phyloP scores from a whole-genome alignment of 2,888 invertebrate genomes.

The Lepidonotus clava region DNA sequence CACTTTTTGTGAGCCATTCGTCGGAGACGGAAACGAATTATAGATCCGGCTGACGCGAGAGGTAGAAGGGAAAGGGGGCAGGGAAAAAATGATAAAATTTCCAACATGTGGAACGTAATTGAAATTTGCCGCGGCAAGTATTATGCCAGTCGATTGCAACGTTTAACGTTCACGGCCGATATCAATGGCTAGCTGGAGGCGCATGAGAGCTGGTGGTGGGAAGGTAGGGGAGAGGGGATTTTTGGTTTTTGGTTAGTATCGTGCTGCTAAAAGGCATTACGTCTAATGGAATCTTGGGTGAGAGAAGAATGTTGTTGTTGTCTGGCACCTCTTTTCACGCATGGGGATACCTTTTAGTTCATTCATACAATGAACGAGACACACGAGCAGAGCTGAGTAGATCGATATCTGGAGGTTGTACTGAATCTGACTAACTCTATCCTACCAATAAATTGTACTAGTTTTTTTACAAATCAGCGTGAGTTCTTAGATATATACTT shows the following conservation, averaged over 20 bases:
- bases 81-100: too few relatives aligned
- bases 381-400: too few relatives aligned
- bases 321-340: neutral
- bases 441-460: too few relatives aligned
- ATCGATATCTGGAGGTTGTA: too few relatives aligned
- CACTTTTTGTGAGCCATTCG: neutral
- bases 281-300: neutral
- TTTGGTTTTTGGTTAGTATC: too few relatives aligned
- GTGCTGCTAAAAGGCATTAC: constrained; percentile 14
- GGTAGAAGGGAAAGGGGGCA: neutral
- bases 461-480: too few relatives aligned
- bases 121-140: neutral
- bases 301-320: constrained; percentile 25
- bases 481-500: too few relatives aligned
- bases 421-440: too few relatives aligned
- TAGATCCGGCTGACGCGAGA: neutral
- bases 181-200: neutral
- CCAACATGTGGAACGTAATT: too few relatives aligned
- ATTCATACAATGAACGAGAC: neutral
- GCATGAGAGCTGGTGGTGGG: neutral
- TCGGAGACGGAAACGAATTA: neutral
- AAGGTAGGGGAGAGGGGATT: too few relatives aligned
- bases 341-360: neutral
- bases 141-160: neutral
- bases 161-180: neutral